Conservation (phyloP, 1,140 invertebrate genomes). For the Sminthurides bifidus region DNA sequence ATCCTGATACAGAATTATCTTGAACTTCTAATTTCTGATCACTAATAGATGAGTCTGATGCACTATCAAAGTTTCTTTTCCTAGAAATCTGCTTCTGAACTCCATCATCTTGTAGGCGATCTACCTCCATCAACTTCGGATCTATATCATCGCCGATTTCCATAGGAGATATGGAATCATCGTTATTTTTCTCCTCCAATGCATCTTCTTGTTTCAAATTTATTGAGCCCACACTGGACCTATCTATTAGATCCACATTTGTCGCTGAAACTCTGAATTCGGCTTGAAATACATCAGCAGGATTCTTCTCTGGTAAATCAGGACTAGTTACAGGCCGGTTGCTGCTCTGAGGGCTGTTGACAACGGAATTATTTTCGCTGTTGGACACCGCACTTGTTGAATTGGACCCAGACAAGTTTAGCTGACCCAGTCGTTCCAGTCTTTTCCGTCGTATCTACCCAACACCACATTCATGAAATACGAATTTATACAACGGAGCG, state of each 20-base stretch:
- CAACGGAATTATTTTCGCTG: too few relatives aligned
- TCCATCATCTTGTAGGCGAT: neutral
- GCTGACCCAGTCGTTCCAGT: slow-evolving; percentile 49
- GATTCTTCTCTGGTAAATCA: slow-evolving; percentile 34
- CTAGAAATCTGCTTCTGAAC: neutral
- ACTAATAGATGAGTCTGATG: too few relatives aligned
- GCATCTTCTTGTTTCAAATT: neutral
- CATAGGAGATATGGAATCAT: neutral
- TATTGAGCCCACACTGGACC: neutral
- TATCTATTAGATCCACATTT: neutral
- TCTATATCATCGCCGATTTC: neutral
- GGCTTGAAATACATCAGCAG: slow-evolving; percentile 2
- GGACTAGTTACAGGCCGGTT: slow-evolving; percentile 35
- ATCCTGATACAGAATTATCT: neutral
- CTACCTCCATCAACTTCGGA: neutral
- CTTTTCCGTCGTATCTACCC: slow-evolving; percentile 55
- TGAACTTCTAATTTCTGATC: neutral
- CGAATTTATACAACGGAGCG: slow-evolving; percentile 29
- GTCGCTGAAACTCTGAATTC: neutral
- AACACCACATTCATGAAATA: too few relatives aligned
- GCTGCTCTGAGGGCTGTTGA: slow-evolving; percentile 32
- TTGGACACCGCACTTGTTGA: too few relatives aligned
- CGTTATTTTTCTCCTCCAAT: neutral
- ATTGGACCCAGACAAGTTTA: slow-evolving; percentile 33
- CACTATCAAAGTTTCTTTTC: neutral